These are phyloP conservation scores for Pitangus sulphuratus DNA, from an alignment of 2,797 vertebrate genomes.

Conservation along the genomic window DNA sequence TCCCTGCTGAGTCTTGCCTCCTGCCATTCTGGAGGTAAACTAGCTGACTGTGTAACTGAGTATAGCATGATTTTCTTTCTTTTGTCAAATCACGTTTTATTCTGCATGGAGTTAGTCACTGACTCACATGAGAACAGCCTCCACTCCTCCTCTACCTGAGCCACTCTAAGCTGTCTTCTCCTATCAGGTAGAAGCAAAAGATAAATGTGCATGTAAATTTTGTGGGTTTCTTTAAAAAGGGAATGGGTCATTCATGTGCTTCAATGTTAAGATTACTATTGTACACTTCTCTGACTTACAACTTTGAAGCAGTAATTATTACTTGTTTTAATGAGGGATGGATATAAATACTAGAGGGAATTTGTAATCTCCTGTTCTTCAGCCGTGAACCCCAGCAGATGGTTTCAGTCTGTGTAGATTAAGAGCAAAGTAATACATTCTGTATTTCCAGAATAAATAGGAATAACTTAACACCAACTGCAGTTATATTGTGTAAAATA, in stretches of 20 bases:
- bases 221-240: not conserved
- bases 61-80: not conserved
- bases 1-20: not conserved
- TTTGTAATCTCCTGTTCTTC: conserved; percentile 10
- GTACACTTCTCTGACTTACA: not conserved
- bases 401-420: conserved; percentile 57
- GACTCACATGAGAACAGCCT: not conserved
- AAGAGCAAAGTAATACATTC: conserved; percentile 51
- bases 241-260: not conserved
- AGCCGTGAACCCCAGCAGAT: conserved; percentile 48
- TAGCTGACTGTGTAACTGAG: not conserved
- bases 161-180: not conserved
- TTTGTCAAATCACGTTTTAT: not conserved
- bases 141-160: not conserved
- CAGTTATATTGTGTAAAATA: not conserved
- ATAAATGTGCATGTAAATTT: not conserved
- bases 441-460: conserved; percentile 52
- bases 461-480: conserved; percentile 48
- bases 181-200: not conserved
- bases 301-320: not conserved
- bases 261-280: not conserved
- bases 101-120: not conserved
- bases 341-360: conserved; percentile 3
- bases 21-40: not conserved
- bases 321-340: conserved; percentile 13